phyloP scores from a whole-genome alignment of 1,140 invertebrate genomes.

The Zaprionus inermis region DNA sequence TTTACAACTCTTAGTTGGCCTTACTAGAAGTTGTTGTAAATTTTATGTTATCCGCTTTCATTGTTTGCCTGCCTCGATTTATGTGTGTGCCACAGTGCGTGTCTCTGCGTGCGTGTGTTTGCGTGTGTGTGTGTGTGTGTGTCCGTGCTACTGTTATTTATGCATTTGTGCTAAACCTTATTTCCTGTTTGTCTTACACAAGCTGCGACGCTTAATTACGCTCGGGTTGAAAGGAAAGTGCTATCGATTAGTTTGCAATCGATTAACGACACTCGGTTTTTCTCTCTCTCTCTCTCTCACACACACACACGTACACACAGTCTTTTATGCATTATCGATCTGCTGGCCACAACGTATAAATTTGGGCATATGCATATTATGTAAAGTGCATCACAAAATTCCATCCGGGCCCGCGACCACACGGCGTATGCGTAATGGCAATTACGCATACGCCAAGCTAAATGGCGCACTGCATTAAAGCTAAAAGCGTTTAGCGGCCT shows the following conservation, averaged over 20 bases:
- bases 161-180: constrained; percentile 79
- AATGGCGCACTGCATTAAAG: constrained; percentile 66
- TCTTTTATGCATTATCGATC: not conserved
- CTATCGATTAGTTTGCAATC: not conserved
- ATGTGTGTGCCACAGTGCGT: constrained; percentile 47
- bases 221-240: constrained; percentile 25
- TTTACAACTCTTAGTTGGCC: constrained; percentile 57
- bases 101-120: constrained; percentile 14
- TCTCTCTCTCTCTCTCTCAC: no score
- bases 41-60: constrained; percentile 80
- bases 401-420: constrained; percentile 53
- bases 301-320: no score
- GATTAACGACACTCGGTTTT: not conserved
- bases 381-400: constrained; percentile 18
- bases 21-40: constrained; percentile 72
- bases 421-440: constrained; percentile 74
- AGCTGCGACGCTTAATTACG: constrained; percentile 80
- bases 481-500: constrained; percentile 74
- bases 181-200: constrained; percentile 80
- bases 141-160: constrained; percentile 72
- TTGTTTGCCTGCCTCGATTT: constrained; percentile 76
- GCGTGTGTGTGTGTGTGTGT: constrained; percentile 24
- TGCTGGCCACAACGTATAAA: not conserved
- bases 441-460: constrained; percentile 63
- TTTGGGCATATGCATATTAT: constrained; percentile 2